These are phyloP conservation scores for Vicugna pacos DNA, from an alignment of 2,113 vertebrate species.

Conservation along the genomic window DNA sequence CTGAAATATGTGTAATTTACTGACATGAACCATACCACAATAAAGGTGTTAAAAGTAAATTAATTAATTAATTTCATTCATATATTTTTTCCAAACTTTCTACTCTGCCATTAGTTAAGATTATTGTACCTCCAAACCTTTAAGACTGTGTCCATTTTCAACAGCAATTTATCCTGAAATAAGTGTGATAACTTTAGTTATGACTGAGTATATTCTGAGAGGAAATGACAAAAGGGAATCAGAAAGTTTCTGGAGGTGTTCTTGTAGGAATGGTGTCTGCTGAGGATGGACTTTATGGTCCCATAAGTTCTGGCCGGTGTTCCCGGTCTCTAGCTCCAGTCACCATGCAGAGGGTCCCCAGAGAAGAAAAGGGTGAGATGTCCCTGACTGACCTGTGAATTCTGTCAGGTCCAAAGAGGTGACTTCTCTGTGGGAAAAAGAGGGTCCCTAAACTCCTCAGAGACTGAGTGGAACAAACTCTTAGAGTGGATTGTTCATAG, in stretches of 20 bases:
- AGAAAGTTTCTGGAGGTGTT: not conserved
- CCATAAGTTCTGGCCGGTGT: not conserved
- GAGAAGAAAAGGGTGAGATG: not conserved
- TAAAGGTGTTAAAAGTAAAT: too few species aligned
- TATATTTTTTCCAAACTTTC: not conserved
- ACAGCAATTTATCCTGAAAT: not conserved
- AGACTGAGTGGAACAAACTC: not conserved
- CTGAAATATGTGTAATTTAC: too few species aligned
- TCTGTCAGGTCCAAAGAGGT: not conserved
- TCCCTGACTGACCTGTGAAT: not conserved
- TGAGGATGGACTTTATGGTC: not conserved
- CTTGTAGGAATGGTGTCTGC: not conserved
- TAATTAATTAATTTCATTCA: not conserved
- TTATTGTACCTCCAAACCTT: not conserved
- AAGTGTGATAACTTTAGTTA: not conserved
- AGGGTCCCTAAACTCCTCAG: not conserved
- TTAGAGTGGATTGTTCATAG: not conserved
- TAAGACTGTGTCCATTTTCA: not conserved
- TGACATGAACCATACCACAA: too few species aligned
- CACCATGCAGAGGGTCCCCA: not conserved
- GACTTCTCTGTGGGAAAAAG: not conserved
- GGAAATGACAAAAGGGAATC: not conserved
- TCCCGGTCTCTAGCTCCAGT: not conserved
- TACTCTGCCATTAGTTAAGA: not conserved
- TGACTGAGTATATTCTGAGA: not conserved